Base-by-base conservation (phyloP, 2,797 vertebrate genomes). In the Sarcophilus harrisii region DNA sequence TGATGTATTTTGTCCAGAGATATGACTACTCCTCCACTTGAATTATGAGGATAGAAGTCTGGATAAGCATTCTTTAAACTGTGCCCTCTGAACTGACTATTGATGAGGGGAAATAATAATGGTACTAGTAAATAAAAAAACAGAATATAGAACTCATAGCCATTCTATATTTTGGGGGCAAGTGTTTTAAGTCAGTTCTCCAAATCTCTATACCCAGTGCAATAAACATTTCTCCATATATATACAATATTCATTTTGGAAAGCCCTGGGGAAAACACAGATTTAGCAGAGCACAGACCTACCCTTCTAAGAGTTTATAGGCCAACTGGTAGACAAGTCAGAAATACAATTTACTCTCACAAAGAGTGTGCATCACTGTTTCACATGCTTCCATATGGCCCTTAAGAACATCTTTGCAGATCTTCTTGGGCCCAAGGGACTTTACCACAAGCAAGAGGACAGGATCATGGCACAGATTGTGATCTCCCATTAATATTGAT, bases 401-500 rank as follows among this genome's bases (percentile, higher is more conserved):
- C 32, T 58, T 66, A 38, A 87, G 55, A 91, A 93, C 93, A 28
- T 95, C 93, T 94, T 57, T 62, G 14, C 30, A 21, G 32, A n/a
- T 73, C 62, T n/a, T 73, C 62, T n/a, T n/a, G n/a, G 62, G 57
- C 8, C 12, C 21, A 13, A 29, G 5, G 13, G 92, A 54, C 58
- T 32, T 0, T 21, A 81, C 21, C 18, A 81, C 0, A 73, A 81
- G 81, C 81, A 60, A 93, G 87, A 58, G 66, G 57, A 94, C 38
- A 89, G 89, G 92, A 38, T 92, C 92, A 45, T 21, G 21, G n/a
- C 16, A 38, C n/a, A 66, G 57, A 91, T 59, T 94, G 57, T 55
- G 21, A 0, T 1, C 32, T 94, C 97, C 94, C 57, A 49, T 97
- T 94, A 55, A 10, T 55, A 92, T 94, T 92, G 95, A 87, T 52